These are phyloP conservation scores for Pterocles orientalis DNA, from an alignment of 2,113 vertebrate genomes.

Conservation along the genomic window DNA sequence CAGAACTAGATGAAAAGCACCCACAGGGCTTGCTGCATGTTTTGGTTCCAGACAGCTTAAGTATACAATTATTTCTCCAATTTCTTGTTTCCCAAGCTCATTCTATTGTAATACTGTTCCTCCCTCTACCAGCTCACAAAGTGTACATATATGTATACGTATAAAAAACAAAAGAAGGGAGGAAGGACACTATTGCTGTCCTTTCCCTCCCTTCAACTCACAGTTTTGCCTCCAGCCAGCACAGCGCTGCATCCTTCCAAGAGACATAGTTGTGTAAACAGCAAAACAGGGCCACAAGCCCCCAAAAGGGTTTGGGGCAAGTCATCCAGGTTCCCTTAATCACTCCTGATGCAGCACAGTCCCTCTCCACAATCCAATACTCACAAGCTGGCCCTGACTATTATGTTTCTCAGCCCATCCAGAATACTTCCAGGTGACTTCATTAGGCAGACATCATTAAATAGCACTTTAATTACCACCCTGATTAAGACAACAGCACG, in stretches of 20 bases:
- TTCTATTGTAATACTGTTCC: not conserved
- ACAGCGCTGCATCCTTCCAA: not conserved
- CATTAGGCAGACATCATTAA: conserved; percentile 1
- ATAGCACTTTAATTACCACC: not conserved
- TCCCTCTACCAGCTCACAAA: rapidly evolving
- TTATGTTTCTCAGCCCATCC: not conserved
- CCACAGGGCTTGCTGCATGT: not conserved
- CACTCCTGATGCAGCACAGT: not conserved
- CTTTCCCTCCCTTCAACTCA: not conserved
- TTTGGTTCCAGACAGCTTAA: not conserved
- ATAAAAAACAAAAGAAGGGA: not conserved
- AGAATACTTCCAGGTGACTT: not conserved
- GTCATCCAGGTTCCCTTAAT: not conserved
- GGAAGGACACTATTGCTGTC: not conserved
- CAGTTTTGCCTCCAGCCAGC: not conserved
- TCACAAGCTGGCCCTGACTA: not conserved
- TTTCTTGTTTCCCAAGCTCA: not conserved
- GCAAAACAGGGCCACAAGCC: rapidly evolving
- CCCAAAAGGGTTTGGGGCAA: rapidly evolving
- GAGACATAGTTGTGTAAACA: rapidly evolving
- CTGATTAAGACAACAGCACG: conserved; percentile 17
- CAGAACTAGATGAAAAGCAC: not conserved
- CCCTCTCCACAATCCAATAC: not conserved
- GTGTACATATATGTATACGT: too few species aligned
- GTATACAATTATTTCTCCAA: not conserved